A percentile compares a stretch with the other conserved stretches of the same genome.
phyloP scores from a whole-genome alignment of 1,140 invertebrate species.

The Drosophila kohkoa region DNA sequence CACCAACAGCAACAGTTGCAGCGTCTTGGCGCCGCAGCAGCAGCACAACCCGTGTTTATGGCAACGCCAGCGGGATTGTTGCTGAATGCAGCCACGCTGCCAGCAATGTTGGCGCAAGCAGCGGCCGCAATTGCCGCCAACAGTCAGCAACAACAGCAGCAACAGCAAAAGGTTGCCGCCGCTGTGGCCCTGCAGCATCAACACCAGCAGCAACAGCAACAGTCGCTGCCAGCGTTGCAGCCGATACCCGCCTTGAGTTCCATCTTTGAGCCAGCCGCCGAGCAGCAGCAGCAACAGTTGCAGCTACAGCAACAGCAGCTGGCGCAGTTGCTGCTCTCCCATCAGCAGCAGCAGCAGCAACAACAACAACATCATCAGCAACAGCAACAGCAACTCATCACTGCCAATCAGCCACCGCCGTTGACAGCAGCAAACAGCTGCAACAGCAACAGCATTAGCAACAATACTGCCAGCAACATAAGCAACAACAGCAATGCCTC shows the following conservation, averaged over 20 bases:
- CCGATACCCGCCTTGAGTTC: conserved; percentile 80
- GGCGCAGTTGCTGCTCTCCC: conserved; percentile 57
- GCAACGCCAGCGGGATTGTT: conserved; percentile 76
- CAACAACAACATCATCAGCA: conserved; percentile 71
- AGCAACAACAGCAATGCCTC: conserved; percentile 57
- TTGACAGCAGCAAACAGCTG: conserved; percentile 56
- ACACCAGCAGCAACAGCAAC: conserved; percentile 47
- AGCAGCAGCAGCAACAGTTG: conserved; percentile 58
- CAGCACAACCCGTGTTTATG: conserved; percentile 81
- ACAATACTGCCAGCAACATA: conserved; percentile 33
- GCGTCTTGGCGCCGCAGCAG: conserved; percentile 62
- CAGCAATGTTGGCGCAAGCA: conserved; percentile 76
- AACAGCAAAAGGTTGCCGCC: conserved; percentile 59
- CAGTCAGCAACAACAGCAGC: conserved; percentile 67
- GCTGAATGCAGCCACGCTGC: conserved; percentile 76
- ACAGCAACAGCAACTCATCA: conserved; percentile 74
- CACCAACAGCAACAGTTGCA: conserved; percentile 70
- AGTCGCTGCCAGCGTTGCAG: conserved; percentile 71
- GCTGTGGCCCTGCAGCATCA: conserved; percentile 59
- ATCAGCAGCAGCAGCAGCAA: conserved; percentile 65
- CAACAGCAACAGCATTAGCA: conserved; percentile 47
- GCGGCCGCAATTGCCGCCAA: conserved; percentile 74
- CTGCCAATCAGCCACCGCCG: conserved; percentile 63
- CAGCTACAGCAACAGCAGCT: conserved; percentile 72
- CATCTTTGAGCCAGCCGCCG: conserved; percentile 67